Evolutionary conservation across 2,888 invertebrate species (phyloP), one percentile per base, ranked within the genome.

Genomic region (Ceriagrion tenellum): DNA sequence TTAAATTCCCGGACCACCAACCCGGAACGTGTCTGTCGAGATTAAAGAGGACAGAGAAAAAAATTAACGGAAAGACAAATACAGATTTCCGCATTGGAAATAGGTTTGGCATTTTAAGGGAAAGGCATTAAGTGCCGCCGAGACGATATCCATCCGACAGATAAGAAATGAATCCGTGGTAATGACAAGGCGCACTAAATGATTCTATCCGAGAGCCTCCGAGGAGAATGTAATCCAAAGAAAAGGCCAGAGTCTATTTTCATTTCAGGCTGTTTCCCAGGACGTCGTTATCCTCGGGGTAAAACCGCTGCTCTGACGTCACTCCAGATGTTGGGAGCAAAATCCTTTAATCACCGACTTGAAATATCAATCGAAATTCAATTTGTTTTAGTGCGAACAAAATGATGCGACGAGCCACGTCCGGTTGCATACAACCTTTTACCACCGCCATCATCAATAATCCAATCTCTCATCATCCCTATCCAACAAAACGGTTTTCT

Each of bases 161-260:
- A 81, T 81, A 81, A 81, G 81, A 81, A 81, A 35, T 81, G 81
- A 35, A 81, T 35, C 35, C 81, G 81, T 35, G 81, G 81, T 81
- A 81, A 81, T 81, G 81, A 81, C 81, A 81, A 81, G 81, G 81
- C 81, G 35, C 81, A 35, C 35, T 81, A 81, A 81, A 81, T 81
- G 35, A 81, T 47, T 81, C 26, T 81, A 81, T 81, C 81, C 35
- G 81, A 81, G 8, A n/a, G 35, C 35, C 35, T 35, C 81, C 81
- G n/a, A 81, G 81, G 81, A 81, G 81, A 81, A 81, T 16, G 16
- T 0, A 81, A 81, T 81, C 81, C 35, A 81, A 81, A 81, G 81
- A 35, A 81, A 81, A 6, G 16, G 30, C 12, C 81, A 13, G 81
- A 81, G 81, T 81, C 81, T 16, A 81, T 81, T 81, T 81, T 81